Percentiles rank a stretch among this genome's conserved stretches.
Conservation (phyloP, 2,888 invertebrate species). For the Scaptomyza flava region DNA sequence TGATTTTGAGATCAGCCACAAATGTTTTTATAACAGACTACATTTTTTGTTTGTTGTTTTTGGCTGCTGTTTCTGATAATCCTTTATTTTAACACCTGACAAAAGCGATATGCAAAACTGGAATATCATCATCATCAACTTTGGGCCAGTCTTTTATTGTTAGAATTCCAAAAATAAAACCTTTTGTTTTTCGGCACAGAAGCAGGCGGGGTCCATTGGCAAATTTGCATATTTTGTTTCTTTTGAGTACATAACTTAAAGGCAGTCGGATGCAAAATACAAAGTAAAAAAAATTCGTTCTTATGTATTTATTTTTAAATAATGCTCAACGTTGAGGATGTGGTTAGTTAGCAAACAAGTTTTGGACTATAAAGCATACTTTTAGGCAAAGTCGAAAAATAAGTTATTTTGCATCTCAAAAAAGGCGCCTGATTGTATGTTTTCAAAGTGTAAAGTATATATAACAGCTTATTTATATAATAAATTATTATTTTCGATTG, state of each 20-base stretch:
- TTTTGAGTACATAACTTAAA: constrained; percentile 10
- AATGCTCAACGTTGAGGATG: not conserved
- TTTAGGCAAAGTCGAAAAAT: constrained; percentile 26
- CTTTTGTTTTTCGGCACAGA: constrained; percentile 26
- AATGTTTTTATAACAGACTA: constrained; percentile 54
- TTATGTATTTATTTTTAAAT: not conserved
- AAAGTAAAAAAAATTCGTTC: constrained; percentile 1
- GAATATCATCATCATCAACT: constrained; percentile 13
- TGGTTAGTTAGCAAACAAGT: not conserved
- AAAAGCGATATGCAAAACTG: constrained; percentile 57
- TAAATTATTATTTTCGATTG: not conserved
- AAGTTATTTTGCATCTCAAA: not conserved
- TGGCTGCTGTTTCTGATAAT: constrained; percentile 44
- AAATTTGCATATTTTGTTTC: constrained; percentile 63
- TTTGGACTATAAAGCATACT: constrained; percentile 23
- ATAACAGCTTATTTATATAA: not conserved
- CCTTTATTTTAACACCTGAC: constrained; percentile 71
- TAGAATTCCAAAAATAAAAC: constrained; percentile 45
- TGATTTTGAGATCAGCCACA: constrained; percentile 14
- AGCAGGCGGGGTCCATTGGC: constrained; percentile 5
- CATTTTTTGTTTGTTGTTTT: constrained; percentile 12
- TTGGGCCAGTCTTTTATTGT: constrained; percentile 41
- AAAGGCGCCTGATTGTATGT: constrained; percentile 16
- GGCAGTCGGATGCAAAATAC: not conserved
- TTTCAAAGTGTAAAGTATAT: too few relatives aligned